Percentiles rank a stretch among this genome's conserved stretches.
Conservation (phyloP, 2,888 invertebrate genomes). For the Oeneis ivallda region DNA sequence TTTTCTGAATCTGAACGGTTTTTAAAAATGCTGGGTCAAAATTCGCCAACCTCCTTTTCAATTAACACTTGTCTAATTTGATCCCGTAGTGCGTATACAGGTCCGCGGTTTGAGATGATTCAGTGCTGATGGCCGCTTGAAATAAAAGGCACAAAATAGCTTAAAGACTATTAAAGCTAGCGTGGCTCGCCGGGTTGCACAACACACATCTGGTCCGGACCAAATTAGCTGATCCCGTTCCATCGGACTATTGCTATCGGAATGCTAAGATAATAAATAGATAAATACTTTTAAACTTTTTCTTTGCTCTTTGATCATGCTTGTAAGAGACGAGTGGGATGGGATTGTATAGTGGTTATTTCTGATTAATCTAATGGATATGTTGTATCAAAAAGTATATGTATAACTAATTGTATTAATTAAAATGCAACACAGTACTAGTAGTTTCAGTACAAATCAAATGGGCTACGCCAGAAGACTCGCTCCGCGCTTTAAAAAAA, state of each 20-base stretch:
- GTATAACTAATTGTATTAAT: too few relatives aligned
- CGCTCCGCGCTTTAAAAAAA: too few relatives aligned
- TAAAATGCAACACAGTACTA: too few relatives aligned
- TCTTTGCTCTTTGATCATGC: slow-evolving; percentile 16
- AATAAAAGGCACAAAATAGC: slow-evolving; percentile 19
- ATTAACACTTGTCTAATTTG: too few relatives aligned
- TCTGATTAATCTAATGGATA: background rate
- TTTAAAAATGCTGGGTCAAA: too few relatives aligned
- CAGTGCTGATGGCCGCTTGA: slow-evolving; percentile 6
- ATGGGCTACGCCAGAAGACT: too few relatives aligned
- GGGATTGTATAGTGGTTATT: background rate
- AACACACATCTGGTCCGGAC: slow-evolving; percentile 26
- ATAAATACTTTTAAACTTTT: slow-evolving; percentile 20
- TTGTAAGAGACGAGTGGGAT: background rate
- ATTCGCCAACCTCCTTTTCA: too few relatives aligned
- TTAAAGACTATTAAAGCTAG: slow-evolving; percentile 15
- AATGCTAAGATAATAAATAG: slow-evolving; percentile 21
- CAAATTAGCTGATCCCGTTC: slow-evolving; percentile 21
- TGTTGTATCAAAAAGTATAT: too few relatives aligned
- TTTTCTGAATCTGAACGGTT: too few relatives aligned
- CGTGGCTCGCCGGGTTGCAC: slow-evolving; percentile 9
- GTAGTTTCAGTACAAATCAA: too few relatives aligned
- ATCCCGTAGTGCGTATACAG: too few relatives aligned
- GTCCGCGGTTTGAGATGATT: background rate
- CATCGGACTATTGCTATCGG: slow-evolving; percentile 21